A percentile compares a stretch with the other conserved stretches of the same genome.
Conservation (phyloP, 2,113 vertebrate genomes). For the Cochlearius cochlearius region DNA sequence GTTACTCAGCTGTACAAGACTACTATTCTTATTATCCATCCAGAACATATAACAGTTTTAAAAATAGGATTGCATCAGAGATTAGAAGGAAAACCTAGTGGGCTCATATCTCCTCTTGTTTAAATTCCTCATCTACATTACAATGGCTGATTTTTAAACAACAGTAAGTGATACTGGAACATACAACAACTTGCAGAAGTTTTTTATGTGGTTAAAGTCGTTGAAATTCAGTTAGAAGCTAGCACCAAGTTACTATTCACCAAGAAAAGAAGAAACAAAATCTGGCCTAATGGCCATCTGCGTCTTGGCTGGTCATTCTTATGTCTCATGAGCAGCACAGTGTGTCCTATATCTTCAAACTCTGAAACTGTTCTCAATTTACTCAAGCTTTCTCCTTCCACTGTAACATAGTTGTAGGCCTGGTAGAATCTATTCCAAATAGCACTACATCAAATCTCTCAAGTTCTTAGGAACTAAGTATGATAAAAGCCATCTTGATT, state of each 20-base stretch:
- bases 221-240: not conserved
- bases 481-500: not conserved
- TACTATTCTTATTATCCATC: not conserved
- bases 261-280: not conserved
- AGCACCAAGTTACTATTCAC: not conserved
- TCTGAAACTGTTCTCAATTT: not conserved
- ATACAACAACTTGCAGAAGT: not conserved
- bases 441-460: not conserved
- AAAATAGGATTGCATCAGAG: not conserved
- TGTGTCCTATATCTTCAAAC: not conserved
- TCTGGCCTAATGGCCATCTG: not conserved
- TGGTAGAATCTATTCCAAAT: not conserved
- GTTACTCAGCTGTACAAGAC: not conserved
- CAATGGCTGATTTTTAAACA: not conserved
- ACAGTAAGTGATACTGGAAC: not conserved
- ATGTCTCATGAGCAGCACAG: not conserved
- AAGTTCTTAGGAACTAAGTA: not conserved
- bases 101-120: not conserved
- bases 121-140: not conserved
- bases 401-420: not conserved
- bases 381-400: not conserved
- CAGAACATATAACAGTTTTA: not conserved
- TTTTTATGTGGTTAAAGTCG: not conserved
- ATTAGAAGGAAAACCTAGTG: not conserved
- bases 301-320: not conserved